phyloP scores from a whole-genome alignment of 2,888 invertebrate genomes.

The Cybosia mesomella region DNA sequence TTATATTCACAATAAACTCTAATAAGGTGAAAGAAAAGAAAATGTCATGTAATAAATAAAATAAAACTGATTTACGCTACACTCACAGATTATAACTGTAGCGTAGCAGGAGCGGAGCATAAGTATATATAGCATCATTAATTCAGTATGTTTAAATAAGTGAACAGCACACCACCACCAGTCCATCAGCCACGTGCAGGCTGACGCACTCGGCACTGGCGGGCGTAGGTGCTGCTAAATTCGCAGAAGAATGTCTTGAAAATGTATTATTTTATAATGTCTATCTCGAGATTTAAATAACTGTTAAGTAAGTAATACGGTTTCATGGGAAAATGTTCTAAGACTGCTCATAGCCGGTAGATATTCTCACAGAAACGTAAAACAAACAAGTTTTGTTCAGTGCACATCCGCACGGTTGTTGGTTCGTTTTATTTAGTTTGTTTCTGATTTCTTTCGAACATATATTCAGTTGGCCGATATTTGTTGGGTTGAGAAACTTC shows the following conservation, averaged over 20 bases:
- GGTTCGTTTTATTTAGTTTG: not conserved
- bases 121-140: no score
- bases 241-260: not conserved
- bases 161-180: no score
- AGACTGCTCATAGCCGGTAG: not conserved
- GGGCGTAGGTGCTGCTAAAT: not conserved
- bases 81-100: no score
- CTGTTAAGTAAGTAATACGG: constrained; percentile 14
- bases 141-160: no score
- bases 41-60: no score
- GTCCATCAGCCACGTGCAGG: no score
- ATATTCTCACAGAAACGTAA: constrained; percentile 2
- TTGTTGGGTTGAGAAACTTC: no score
- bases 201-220: not conserved
- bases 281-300: not conserved
- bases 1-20: not conserved
- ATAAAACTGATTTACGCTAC: no score
- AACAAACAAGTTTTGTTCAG: constrained; percentile 8
- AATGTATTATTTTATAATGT: constrained; percentile 4
- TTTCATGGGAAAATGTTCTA: constrained; percentile 11
- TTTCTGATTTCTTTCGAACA: not conserved
- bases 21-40: no score
- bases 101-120: no score
- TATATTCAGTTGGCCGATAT: no score
- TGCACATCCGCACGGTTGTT: not conserved